Percentiles rank a stretch among this genome's conserved stretches.
These are phyloP conservation scores for Anisognathus igniventris DNA, from an alignment of 2,797 vertebrate genomes.

Conservation along the genomic window DNA sequence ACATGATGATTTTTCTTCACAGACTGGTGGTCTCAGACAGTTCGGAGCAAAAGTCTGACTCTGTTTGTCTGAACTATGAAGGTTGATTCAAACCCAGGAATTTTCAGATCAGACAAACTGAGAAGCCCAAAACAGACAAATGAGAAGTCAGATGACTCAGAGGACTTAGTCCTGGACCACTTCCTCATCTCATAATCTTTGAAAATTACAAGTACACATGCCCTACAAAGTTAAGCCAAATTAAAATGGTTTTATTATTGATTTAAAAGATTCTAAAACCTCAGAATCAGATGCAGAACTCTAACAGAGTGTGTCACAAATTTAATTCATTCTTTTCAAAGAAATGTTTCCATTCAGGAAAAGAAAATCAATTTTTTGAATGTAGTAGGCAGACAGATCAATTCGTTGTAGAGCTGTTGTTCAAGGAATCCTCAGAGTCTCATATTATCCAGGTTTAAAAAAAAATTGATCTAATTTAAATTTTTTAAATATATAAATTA, in stretches of 20 bases:
- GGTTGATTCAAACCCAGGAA: not conserved
- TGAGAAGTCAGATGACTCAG: not conserved
- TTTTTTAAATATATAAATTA: not conserved
- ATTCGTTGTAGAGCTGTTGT: not conserved
- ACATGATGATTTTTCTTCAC: not conserved
- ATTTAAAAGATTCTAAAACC: not conserved
- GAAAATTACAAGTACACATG: not conserved
- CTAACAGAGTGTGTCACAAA: not conserved
- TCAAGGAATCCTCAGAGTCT: not conserved
- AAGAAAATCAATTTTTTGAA: not conserved
- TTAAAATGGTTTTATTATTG: not conserved
- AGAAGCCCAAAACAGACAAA: not conserved
- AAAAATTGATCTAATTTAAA: not conserved
- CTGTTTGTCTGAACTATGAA: not conserved
- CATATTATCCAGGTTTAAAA: not conserved
- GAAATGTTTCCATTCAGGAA: not conserved
- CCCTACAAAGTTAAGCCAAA: not conserved
- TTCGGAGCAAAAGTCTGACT: not conserved
- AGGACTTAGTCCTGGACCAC: not conserved
- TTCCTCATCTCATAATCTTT: not conserved
- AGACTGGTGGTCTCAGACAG: not conserved
- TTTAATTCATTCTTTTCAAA: not conserved
- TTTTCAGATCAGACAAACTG: not conserved
- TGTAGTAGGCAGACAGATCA: not conserved
- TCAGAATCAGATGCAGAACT: not conserved